phyloP scores from a whole-genome alignment of 2,888 invertebrate genomes.

The Drosophila peninsularis region DNA sequence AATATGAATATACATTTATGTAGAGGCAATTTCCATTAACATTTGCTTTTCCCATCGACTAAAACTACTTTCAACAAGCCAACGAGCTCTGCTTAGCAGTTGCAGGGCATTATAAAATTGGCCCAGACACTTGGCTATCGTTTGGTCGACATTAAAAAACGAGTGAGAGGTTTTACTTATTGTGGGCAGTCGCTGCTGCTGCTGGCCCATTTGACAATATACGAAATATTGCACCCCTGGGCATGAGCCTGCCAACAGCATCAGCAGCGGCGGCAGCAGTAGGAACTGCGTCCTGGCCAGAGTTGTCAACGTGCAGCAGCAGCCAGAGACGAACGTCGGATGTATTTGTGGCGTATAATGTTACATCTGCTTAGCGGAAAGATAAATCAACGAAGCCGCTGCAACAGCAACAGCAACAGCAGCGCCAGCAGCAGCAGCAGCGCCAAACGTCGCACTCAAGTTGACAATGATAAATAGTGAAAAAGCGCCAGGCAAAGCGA shows the following conservation, averaged over 20 bases:
- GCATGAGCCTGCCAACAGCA: slow-evolving; percentile 44
- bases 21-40: background rate
- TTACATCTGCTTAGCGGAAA: slow-evolving; percentile 80
- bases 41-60: background rate
- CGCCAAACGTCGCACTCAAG: slow-evolving; percentile 80
- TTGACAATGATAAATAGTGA: slow-evolving; percentile 80
- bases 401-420: slow-evolving; percentile 19
- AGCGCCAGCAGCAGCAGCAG: slow-evolving; percentile 44
- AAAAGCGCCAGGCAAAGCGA: slow-evolving; percentile 74
- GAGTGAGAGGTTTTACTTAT: slow-evolving; percentile 54
- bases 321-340: slow-evolving; percentile 68
- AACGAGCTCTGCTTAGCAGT: slow-evolving; percentile 13
- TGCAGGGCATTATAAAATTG: slow-evolving; percentile 40
- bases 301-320: slow-evolving; percentile 65
- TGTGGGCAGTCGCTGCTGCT: slow-evolving; percentile 35
- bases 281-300: slow-evolving; percentile 50
- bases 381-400: slow-evolving; percentile 73
- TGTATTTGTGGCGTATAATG: slow-evolving; percentile 81
- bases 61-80: background rate
- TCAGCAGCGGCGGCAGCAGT: slow-evolving; percentile 18
- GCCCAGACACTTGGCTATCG: slow-evolving; percentile 49
- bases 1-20: background rate
- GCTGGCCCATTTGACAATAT: slow-evolving; percentile 75
- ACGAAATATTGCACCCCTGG: slow-evolving; percentile 80
- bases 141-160: slow-evolving; percentile 18